Percentiles rank a stretch among this genome's conserved stretches.
Evolutionary conservation across 2,888 invertebrate species (phyloP).

Genomic region (Seira musarum): DNA sequence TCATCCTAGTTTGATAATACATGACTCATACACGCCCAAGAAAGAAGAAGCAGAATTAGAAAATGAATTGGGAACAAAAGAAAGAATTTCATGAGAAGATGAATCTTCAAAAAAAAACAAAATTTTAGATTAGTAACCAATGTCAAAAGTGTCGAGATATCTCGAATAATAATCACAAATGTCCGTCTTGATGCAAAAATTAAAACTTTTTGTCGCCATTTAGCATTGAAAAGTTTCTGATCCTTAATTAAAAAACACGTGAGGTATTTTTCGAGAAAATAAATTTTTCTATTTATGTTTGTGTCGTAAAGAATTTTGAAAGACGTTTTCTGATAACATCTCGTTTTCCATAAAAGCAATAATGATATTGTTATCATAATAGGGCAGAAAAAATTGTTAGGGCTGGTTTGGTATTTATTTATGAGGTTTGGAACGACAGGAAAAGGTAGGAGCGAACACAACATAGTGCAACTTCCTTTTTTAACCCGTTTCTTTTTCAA

Average conservation of each 20-base stretch:
- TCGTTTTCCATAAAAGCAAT: slow-evolving; percentile 4
- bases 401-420: neutral
- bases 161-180: too few species aligned
- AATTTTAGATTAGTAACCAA: slow-evolving; percentile 8
- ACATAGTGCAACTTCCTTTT: neutral
- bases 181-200: too few species aligned
- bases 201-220: too few species aligned
- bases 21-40: slow-evolving; percentile 40
- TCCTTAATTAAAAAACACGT: too few species aligned
- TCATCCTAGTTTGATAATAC: neutral
- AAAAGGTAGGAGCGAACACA: neutral
- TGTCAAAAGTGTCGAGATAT: slow-evolving; percentile 27
- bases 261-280: too few species aligned
- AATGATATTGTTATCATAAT: slow-evolving; percentile 12
- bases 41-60: neutral
- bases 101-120: neutral
- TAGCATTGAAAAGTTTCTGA: too few species aligned
- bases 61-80: neutral
- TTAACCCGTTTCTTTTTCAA: neutral
- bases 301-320: neutral
- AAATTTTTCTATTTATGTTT: neutral
- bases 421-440: slow-evolving; percentile 2
- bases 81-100: neutral
- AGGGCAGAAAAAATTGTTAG: neutral
- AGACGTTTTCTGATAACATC: neutral